Base-by-base conservation (phyloP, 2,113 vertebrate genomes). In the Caloenas nicobarica region DNA sequence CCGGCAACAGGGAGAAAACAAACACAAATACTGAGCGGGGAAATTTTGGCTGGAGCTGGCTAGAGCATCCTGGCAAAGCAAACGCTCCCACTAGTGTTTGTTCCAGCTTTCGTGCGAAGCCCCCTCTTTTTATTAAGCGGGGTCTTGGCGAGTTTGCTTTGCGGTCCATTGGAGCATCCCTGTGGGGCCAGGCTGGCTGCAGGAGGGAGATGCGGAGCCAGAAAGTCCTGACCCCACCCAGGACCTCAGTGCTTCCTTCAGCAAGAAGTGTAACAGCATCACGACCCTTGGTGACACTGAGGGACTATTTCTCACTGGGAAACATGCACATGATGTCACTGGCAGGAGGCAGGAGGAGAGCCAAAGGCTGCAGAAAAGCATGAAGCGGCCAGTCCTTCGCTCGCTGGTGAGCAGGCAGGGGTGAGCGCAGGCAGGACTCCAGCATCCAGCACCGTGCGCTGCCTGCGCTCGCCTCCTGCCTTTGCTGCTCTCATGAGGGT, bases 1-100 rank as follows among this genome's bases (percentile, higher is more conserved):
- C 84, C 92, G 78, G 89, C 93, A 95, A 96, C 66, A 0, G 38
- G 46, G 73, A 78, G 53, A 56, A 95, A 96, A 95, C 83, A 93
- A 97, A 92, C 54, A 94, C 64, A 95, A 93, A 95, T 89, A 89
- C 19, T 15, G 48, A 28, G 13, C 66, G 56, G 61, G 33, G 31
- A 69, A 81, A 68, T 46, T 81, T 87, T 79, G 69, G 77, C 83
- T 89, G 68, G 82, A 91, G 62, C 76, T 77, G 86, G 60, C 88
- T 86, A n/a, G 34, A 95, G 77, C 86, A 74, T 68, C 72, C 73
- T 89, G 70, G 77, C 91, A 89, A 72, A 79, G 69, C 34, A 34
- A 92, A 81, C 1, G 1, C 38, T 95, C 60, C 65, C 0, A 1
- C 64, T 60, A 33, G 56, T 3, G 1, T 58, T 51, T 38, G 42